These are phyloP conservation scores for Ophioninae sp. DNA, from an alignment of 2,888 invertebrate genomes.

Conservation along the genomic window DNA sequence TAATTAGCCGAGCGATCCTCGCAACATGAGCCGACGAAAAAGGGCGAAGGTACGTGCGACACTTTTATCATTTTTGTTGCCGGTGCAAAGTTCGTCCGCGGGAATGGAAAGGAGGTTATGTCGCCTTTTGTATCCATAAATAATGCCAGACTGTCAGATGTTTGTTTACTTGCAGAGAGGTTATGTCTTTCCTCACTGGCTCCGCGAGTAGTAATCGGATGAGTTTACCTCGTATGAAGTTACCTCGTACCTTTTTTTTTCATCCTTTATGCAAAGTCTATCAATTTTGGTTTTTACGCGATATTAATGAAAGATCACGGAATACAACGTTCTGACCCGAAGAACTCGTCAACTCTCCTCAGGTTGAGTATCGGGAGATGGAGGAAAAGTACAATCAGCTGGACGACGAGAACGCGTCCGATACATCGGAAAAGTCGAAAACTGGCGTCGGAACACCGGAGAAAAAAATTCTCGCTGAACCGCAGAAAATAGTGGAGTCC, in stretches of 20 bases:
- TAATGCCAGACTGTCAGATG: slow-evolving; percentile 16
- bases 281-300: neutral
- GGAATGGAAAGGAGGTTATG: slow-evolving; percentile 19
- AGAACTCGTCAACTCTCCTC: slow-evolving; percentile 24
- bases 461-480: slow-evolving; percentile 74
- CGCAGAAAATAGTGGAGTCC: slow-evolving; percentile 83
- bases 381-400: slow-evolving; percentile 86
- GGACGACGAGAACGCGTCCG: slow-evolving; percentile 85
- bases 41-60: slow-evolving; percentile 82
- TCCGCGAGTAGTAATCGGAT: neutral
- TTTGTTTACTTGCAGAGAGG: neutral
- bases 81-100: neutral
- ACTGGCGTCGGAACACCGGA: slow-evolving; percentile 80
- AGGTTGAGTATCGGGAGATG: slow-evolving; percentile 87
- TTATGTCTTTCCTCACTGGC: slow-evolving; percentile 2
- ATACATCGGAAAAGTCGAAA: slow-evolving; percentile 85
- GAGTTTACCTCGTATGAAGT: no score
- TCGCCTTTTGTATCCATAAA: slow-evolving; percentile 6
- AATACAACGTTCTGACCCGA: slow-evolving; percentile 78
- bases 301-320: neutral
- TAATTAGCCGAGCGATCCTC: slow-evolving; percentile 8
- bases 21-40: slow-evolving; percentile 84
- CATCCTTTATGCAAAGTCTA: neutral
- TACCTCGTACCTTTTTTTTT: neutral
- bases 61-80: slow-evolving; percentile 1